Percentiles rank a stretch among this genome's conserved stretches.
phyloP scores from a whole-genome alignment of 64 coral and sea anemone genomes.

The Dendronephthya gigantea region DNA sequence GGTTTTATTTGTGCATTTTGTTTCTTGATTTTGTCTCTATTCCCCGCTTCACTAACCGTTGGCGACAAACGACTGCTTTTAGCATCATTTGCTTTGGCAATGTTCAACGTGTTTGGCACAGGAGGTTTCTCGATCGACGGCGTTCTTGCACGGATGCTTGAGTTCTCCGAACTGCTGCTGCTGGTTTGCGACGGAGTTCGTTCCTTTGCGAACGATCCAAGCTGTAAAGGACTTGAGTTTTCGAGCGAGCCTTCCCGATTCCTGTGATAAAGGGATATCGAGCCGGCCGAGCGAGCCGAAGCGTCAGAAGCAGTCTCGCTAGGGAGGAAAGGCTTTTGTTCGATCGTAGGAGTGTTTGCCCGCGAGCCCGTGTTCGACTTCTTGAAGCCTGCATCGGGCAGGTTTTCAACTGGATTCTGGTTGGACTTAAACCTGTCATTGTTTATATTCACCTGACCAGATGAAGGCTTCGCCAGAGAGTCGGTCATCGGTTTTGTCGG shows the following conservation, averaged over 20 bases:
- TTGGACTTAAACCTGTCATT: no score
- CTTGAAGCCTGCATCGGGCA: background rate
- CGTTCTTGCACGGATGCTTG: background rate
- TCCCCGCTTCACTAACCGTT: background rate
- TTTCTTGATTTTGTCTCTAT: background rate
- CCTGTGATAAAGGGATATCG: background rate
- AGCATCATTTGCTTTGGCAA: background rate
- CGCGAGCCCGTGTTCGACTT: background rate
- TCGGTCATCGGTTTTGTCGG: no score
- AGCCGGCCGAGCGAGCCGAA: background rate
- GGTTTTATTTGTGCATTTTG: background rate
- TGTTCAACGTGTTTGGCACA: background rate
- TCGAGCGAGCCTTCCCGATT: background rate
- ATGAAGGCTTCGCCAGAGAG: no score
- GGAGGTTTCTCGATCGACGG: background rate
- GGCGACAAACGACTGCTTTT: background rate
- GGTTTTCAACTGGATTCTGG: no score
- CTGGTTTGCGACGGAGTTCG: background rate
- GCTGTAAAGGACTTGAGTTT: background rate
- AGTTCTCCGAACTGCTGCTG: background rate
- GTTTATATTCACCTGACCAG: no score
- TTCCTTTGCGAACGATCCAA: background rate
- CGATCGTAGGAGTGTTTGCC: background rate
- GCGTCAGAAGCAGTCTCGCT: background rate
- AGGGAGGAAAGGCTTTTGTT: background rate